Conservation (phyloP, 92 coral and sea anemone genomes). For the Epizoanthus illoricatus region DNA sequence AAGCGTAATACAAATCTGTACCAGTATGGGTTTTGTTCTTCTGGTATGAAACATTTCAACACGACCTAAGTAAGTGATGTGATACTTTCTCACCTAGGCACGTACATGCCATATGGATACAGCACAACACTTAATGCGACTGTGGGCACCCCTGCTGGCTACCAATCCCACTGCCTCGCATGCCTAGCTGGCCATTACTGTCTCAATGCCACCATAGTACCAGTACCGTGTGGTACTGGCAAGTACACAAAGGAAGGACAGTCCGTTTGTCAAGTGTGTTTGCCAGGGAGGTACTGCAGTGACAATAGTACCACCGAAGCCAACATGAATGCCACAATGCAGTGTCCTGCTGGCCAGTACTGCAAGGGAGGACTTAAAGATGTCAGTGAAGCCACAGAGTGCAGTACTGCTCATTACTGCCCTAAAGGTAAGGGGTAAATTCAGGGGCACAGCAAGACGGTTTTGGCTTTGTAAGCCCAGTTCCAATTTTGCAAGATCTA, state of each 20-base stretch:
- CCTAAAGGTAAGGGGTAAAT: slow-evolving; percentile 70
- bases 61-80: neutral
- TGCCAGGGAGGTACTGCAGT: slow-evolving; percentile 91
- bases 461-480: too few relatives aligned
- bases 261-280: slow-evolving; percentile 86
- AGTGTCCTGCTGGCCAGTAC: slow-evolving; percentile 90
- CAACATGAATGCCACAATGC: slow-evolving; percentile 76
- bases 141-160: slow-evolving; percentile 75
- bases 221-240: slow-evolving; percentile 90
- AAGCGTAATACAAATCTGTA: too few relatives aligned
- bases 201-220: slow-evolving; percentile 83
- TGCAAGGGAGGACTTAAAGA: slow-evolving; percentile 76
- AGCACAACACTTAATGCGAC: slow-evolving; percentile 53
- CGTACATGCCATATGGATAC: slow-evolving; percentile 90
- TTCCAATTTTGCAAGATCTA: too few relatives aligned
- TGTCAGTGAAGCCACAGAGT: slow-evolving; percentile 79
- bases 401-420: slow-evolving; percentile 88
- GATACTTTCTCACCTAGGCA: slow-evolving; percentile 59
- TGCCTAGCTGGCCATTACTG: slow-evolving; percentile 93
- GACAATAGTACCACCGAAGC: slow-evolving; percentile 81
- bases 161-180: slow-evolving; percentile 75
- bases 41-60: too few relatives aligned
- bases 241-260: slow-evolving; percentile 89
- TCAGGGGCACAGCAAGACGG: too few relatives aligned
- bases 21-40: too few relatives aligned